Evolutionary conservation across 2,113 vertebrate species (phyloP).

Genomic region (Thunnus maccoyii): DNA sequence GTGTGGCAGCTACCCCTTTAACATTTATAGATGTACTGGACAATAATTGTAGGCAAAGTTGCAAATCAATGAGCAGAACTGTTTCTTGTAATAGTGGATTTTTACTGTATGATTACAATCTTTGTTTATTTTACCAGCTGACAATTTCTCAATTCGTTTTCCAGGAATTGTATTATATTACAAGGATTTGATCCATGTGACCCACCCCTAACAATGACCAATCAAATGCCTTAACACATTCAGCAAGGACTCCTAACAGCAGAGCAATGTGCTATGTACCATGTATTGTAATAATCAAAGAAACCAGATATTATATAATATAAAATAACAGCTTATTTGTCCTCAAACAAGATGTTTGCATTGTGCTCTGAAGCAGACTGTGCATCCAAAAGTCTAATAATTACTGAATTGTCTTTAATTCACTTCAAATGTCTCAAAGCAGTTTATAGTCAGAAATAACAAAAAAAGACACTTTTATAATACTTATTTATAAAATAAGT

Average conservation of each 20-base stretch:
- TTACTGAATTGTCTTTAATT: background rate
- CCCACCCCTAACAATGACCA: background rate
- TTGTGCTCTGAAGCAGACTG: background rate
- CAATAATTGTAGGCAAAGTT: background rate
- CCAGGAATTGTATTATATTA: too few species aligned
- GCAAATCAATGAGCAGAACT: background rate
- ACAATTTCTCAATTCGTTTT: background rate
- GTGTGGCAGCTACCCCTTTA: too few species aligned
- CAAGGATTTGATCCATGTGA: too few species aligned
- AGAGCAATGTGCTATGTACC: background rate
- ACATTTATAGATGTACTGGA: background rate
- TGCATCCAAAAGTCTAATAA: background rate
- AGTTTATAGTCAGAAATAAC: background rate
- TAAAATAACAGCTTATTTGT: background rate
- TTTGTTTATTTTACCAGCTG: too few species aligned
- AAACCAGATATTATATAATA: background rate
- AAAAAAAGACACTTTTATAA: background rate
- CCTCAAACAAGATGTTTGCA: background rate
- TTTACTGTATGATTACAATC: too few species aligned
- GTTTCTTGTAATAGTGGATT: too few species aligned
- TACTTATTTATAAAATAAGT: background rate
- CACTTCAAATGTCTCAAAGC: too few species aligned
- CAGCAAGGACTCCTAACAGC: background rate
- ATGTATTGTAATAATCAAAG: background rate
- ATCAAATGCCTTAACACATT: background rate